Evolutionary conservation across 2,888 invertebrate genomes (phyloP), one percentile per base, ranked within the genome.

Genomic region (Sabatieria punctata): DNA sequence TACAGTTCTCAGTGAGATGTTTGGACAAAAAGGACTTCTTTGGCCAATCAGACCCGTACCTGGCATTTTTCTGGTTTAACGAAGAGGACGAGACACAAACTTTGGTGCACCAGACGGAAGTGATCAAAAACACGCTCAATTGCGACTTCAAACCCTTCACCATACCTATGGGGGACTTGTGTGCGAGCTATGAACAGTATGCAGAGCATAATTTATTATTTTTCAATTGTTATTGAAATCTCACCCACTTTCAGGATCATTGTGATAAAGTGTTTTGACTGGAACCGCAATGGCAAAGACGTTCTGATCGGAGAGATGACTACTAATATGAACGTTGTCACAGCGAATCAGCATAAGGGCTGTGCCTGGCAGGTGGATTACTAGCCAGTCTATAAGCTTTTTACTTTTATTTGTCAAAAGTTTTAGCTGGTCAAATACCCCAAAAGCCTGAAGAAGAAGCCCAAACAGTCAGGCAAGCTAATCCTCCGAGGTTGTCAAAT

Each of bases 61-160:
- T 61, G 39, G 54, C 58, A 35, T 56, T 63, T 35, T 58, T 55
- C 45, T 49, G 57, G 24, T 46, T 52, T n/a, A 50, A 52, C 33
- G 53, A 52, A 18, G n/a, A n/a, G n/a, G 58, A 59, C 47, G 57
- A 55, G 49, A 57, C 42, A 8, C 36, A 47, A 6, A 54, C 52
- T 11, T 38, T 63, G 23, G 56, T 56, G 3, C 54, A 58, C 45
- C 50, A 58, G n/a, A 74, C 73, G 35, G 75, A 75, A 57, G 69
- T 69, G 15, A 65, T 71, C 42, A 71, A 68, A 56, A 71, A 68
- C 49, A 72, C 71, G 13, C 57, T 71, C 36, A 71, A 74, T 56
- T 75, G 75, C 15, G 67, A 65, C 6, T 76, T 75, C 75, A 63
- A 65, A 48, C 59, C 68, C 6, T 68, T 74, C 48, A 65, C 64